Conservation (phyloP, 2,888 invertebrate species). For the Ectemnius continuus region DNA sequence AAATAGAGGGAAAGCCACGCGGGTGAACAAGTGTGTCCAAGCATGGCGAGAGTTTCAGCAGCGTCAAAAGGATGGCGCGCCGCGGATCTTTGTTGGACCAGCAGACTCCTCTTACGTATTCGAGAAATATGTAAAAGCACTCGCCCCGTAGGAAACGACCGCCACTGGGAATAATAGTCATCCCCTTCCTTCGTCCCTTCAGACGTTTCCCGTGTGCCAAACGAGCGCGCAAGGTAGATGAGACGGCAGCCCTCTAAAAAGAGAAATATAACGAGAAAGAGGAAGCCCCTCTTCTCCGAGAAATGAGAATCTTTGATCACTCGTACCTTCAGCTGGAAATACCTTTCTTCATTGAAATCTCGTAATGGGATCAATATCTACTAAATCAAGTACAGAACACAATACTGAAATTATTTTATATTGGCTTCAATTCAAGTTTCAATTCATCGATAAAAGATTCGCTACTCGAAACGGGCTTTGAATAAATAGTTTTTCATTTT, state of each 20-base stretch:
- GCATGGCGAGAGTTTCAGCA: constrained; percentile 6
- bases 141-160: constrained; percentile 9
- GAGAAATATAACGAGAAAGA: too few relatives aligned
- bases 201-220: constrained; percentile 4
- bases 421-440: too few relatives aligned
- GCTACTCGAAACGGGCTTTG: too few relatives aligned
- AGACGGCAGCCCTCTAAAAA: too few relatives aligned
- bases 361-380: not conserved
- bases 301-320: constrained; percentile 2
- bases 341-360: not conserved
- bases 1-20: too few relatives aligned
- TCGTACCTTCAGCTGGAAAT: not conserved
- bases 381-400: too few relatives aligned
- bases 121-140: constrained; percentile 31
- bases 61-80: constrained; percentile 5
- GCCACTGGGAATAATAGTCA: constrained; percentile 6
- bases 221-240: not conserved
- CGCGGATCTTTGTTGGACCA: constrained; percentile 19
- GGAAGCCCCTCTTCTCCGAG: not conserved
- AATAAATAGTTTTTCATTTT: too few relatives aligned
- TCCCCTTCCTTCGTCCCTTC: constrained; percentile 9
- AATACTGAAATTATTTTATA: too few relatives aligned
- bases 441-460: too few relatives aligned
- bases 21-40: constrained; percentile 6
- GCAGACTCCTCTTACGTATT: not conserved